These are phyloP conservation scores for Antidorcas marsupialis DNA, from an alignment of 2,113 vertebrate genomes.

Conservation along the genomic window DNA sequence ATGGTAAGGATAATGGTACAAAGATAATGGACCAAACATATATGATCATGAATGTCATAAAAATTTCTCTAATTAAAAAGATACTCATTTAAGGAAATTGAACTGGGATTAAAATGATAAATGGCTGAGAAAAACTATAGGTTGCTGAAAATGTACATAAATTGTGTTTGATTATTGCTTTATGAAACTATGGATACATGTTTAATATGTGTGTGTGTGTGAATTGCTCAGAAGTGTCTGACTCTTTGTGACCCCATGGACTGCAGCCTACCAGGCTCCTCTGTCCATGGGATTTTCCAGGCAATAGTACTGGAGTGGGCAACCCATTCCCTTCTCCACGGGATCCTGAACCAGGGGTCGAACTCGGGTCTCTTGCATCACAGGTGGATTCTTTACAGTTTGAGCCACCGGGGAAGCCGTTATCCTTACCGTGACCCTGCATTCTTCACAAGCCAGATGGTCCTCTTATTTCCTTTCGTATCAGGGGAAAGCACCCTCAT, in stretches of 20 bases:
- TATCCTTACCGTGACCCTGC: background rate
- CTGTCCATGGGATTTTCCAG: too few species aligned
- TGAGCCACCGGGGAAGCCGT: background rate
- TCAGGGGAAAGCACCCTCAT: background rate
- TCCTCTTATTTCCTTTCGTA: background rate
- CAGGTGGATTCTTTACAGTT: background rate
- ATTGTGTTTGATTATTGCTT: background rate
- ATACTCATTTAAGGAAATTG: background rate
- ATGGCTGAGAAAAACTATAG: background rate
- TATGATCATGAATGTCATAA: background rate
- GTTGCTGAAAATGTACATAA: background rate
- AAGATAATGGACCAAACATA: background rate
- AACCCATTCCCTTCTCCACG: background rate
- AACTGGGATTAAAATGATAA: background rate
- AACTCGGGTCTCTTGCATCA: background rate
- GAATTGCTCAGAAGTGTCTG: background rate
- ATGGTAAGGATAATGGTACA: background rate
- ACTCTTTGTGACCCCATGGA: background rate
- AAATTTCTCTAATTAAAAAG: background rate
- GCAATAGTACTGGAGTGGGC: background rate
- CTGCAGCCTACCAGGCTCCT: too few species aligned
- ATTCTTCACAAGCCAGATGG: background rate
- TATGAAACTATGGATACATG: background rate
- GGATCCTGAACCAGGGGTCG: accelerated
- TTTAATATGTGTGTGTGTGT: background rate